Evolutionary conservation across 2,113 vertebrate genomes (phyloP).

Genomic region (Piaya cayana): DNA sequence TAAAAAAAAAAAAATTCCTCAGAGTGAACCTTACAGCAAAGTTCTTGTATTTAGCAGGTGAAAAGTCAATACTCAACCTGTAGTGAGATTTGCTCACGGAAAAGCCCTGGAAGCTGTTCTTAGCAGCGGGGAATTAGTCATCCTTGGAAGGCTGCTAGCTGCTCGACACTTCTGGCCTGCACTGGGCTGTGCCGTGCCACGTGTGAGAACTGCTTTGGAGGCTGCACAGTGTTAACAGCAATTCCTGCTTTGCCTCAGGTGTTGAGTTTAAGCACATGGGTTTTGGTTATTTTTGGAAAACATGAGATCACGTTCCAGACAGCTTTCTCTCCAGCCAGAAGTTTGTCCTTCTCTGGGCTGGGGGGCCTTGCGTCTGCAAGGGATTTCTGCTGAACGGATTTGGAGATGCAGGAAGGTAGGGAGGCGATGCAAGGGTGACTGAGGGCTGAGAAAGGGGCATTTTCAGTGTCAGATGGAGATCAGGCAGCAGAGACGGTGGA

Average conservation of each 20-base stretch:
- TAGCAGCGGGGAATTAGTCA: slow-evolving; percentile 59
- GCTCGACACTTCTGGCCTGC: background rate
- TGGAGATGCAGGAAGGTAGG: accelerated
- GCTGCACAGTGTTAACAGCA: background rate
- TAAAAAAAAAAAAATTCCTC: background rate
- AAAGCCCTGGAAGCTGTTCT: slow-evolving; percentile 65
- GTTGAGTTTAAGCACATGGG: slow-evolving; percentile 29
- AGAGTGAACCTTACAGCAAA: background rate
- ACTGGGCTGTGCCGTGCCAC: background rate
- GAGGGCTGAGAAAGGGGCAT: background rate
- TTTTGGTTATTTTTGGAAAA: slow-evolving; percentile 65
- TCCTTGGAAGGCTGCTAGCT: slow-evolving; percentile 35
- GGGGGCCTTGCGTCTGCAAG: background rate
- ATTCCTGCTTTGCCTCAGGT: slow-evolving; percentile 65
- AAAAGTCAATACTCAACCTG: background rate
- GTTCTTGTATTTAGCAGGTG: slow-evolving; percentile 50
- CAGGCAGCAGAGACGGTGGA: background rate
- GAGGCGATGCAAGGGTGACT: background rate
- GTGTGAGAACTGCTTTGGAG: background rate
- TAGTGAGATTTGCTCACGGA: slow-evolving; percentile 50
- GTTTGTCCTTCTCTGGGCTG: background rate
- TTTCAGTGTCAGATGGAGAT: background rate
- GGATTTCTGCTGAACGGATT: accelerated
- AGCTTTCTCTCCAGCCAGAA: background rate
- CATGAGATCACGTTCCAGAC: slow-evolving; percentile 38